These are phyloP conservation scores for Chelonus formosanus DNA, from an alignment of 2,888 invertebrate species.

Conservation along the genomic window DNA sequence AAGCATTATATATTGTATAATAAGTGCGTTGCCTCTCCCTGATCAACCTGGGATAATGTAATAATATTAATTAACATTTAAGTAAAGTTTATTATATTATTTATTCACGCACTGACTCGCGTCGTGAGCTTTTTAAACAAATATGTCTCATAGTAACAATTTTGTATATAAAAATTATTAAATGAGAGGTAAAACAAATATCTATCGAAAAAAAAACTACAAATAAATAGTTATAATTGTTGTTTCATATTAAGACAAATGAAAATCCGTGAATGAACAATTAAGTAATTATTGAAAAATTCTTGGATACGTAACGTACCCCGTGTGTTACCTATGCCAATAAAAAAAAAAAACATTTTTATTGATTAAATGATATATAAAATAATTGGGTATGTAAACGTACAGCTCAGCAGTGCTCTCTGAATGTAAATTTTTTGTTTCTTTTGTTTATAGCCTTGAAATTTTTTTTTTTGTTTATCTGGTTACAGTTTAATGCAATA, in stretches of 20 bases:
- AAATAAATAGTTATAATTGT: not conserved
- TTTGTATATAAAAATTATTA: conserved; percentile 41
- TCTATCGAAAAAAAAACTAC: not conserved
- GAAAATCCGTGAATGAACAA: not conserved
- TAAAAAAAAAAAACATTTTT: conserved; percentile 33
- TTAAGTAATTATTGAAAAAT: conserved; percentile 1
- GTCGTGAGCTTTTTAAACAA: conserved; percentile 45
- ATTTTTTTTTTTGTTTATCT: conserved; percentile 38
- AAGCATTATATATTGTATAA: not conserved
- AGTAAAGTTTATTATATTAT: conserved; percentile 48
- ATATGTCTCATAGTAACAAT: conserved; percentile 49
- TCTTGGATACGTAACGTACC: conserved; percentile 5
- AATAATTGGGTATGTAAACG: conserved; percentile 28
- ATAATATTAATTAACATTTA: conserved; percentile 43
- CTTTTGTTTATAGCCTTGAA: conserved; percentile 7
- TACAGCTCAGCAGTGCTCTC: conserved; percentile 52
- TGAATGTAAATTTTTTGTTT: conserved; percentile 38
- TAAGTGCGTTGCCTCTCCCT: conserved; percentile 39
- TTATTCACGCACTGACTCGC: conserved; percentile 57
- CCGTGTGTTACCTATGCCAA: conserved; percentile 2
- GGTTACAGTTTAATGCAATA: conserved; percentile 42
- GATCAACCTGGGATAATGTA: conserved; percentile 43
- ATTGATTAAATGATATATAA: conserved; percentile 24
- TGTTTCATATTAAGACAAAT: conserved; percentile 7
- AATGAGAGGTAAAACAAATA: not conserved